These are phyloP conservation scores for Empidonax traillii DNA, from an alignment of 2,113 vertebrate genomes.

Conservation along the genomic window DNA sequence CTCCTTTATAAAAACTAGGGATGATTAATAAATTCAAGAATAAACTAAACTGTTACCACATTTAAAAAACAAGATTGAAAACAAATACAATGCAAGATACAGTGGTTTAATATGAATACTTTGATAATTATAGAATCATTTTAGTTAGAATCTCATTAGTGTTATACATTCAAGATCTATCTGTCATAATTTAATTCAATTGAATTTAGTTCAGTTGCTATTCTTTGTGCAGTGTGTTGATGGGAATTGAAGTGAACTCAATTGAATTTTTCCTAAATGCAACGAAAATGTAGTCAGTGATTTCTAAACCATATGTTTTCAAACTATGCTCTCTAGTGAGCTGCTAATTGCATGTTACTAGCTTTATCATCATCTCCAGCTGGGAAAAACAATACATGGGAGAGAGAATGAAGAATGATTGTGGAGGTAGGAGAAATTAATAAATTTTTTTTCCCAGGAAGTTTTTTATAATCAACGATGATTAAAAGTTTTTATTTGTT, in stretches of 20 bases:
- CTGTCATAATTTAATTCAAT: not conserved
- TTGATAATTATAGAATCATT: not conserved
- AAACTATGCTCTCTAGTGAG: not conserved
- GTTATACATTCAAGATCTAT: not conserved
- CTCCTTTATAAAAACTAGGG: not conserved
- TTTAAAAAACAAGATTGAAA: not conserved
- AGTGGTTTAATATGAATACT: not conserved
- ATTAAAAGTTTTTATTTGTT: not conserved
- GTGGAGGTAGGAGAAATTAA: not conserved
- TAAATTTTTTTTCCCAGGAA: not conserved
- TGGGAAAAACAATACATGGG: not conserved
- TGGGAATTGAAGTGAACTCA: not conserved
- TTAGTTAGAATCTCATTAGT: not conserved
- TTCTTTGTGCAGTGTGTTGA: not conserved
- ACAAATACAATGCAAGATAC: not conserved
- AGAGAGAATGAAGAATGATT: not conserved
- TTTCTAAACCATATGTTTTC: conserved; percentile 25
- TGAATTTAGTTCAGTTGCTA: not conserved
- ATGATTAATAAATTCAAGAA: not conserved
- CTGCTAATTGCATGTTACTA: not conserved
- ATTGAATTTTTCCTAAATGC: not conserved
- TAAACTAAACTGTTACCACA: not conserved
- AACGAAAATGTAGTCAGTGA: not conserved
- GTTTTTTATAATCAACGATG: not conserved
- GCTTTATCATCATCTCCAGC: not conserved